Conservation (phyloP, 2,113 vertebrate species). For the Crotalus tigris region DNA sequence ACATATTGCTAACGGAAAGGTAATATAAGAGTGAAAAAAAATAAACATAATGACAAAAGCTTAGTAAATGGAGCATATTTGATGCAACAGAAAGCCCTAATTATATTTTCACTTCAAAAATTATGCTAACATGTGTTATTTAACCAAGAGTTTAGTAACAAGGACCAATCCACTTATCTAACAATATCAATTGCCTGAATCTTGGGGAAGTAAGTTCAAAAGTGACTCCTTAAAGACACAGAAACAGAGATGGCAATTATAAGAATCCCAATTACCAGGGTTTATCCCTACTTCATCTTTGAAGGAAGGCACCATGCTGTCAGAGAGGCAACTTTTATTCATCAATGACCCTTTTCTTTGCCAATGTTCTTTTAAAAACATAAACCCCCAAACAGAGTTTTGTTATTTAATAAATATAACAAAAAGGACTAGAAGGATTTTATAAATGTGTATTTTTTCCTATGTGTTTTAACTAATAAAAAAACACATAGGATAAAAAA, state of each 20-base stretch:
- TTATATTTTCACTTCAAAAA: slow-evolving; percentile 57
- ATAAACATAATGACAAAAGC: neutral
- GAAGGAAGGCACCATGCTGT: slow-evolving; percentile 34
- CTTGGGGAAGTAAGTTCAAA: slow-evolving; percentile 5
- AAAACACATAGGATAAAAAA: neutral
- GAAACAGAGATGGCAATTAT: neutral
- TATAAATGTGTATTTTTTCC: slow-evolving; percentile 26
- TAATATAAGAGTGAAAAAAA: neutral
- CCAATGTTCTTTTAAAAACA: slow-evolving; percentile 8
- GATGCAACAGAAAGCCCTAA: slow-evolving; percentile 19
- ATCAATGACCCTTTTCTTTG: slow-evolving; percentile 16
- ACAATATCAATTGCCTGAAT: slow-evolving; percentile 11
- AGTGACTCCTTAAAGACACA: neutral
- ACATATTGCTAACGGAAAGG: neutral
- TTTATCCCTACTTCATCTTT: slow-evolving; percentile 49
- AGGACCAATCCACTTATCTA: slow-evolving; percentile 8
- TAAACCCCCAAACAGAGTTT: slow-evolving; percentile 22
- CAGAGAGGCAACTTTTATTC: slow-evolving; percentile 23
- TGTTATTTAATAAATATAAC: slow-evolving; percentile 35
- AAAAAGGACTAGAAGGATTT: slow-evolving; percentile 20
- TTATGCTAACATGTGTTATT: slow-evolving; percentile 40
- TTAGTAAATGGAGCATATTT: neutral
- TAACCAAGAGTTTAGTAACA: slow-evolving; percentile 40
- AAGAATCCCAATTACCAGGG: neutral
- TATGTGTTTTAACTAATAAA: slow-evolving; percentile 18